phyloP scores from a whole-genome alignment of 2,797 vertebrate species.

The Lacerta viridis region DNA sequence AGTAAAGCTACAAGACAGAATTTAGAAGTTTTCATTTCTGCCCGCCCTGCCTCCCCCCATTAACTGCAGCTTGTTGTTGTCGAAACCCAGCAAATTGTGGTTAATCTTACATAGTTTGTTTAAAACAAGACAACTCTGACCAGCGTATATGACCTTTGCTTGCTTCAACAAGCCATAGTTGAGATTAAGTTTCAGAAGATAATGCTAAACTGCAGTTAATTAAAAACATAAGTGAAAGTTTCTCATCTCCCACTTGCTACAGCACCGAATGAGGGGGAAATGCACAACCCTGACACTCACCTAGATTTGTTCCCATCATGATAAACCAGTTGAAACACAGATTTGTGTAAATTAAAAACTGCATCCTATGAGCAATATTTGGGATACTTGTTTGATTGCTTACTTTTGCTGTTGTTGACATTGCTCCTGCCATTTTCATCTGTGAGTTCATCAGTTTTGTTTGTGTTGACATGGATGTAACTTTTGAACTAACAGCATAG shows the following conservation, averaged over 20 bases:
- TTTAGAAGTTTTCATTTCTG: too few species aligned
- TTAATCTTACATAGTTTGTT: too few species aligned
- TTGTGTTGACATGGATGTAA: conserved; percentile 97
- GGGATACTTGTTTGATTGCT: conserved; percentile 40
- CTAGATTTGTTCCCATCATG: not conserved
- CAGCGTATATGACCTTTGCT: too few species aligned
- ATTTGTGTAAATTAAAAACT: not conserved
- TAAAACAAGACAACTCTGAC: too few species aligned
- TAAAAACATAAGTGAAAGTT: not conserved
- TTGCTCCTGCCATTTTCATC: conserved; percentile 99
- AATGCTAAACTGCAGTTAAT: not conserved
- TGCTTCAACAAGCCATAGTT: too few species aligned
- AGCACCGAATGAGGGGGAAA: not conserved
- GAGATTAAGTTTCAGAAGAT: too few species aligned
- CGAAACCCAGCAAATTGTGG: too few species aligned
- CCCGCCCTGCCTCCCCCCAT: too few species aligned
- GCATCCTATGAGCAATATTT: not conserved
- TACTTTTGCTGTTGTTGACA: conserved; percentile 97
- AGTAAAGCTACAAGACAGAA: too few species aligned
- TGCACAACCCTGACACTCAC: not conserved
- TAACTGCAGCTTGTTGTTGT: too few species aligned
- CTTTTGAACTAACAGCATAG: conserved; percentile 97
- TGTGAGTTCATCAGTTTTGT: conserved; percentile 99
- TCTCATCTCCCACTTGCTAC: not conserved
- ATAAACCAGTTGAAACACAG: not conserved